Evolutionary conservation across 2,888 invertebrate genomes (phyloP).

Genomic region (Campopleginae sp.): DNA sequence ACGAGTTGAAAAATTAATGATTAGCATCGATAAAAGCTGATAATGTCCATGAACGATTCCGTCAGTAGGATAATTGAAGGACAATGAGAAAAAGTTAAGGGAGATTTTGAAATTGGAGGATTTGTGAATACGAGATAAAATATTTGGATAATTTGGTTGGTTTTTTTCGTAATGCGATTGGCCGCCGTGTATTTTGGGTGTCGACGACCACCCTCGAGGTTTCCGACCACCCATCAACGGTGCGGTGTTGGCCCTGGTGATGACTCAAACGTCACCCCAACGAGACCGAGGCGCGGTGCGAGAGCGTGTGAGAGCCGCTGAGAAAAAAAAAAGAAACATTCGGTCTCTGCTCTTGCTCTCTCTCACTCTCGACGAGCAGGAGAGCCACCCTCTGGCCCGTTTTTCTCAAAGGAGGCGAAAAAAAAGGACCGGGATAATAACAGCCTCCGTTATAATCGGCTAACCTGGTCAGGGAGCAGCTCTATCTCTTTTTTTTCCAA

Average conservation of each 20-base stretch:
- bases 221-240: constrained; percentile 56
- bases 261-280: constrained; percentile 58
- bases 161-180: constrained; percentile 20
- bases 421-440: constrained; percentile 69
- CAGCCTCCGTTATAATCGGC: constrained; percentile 72
- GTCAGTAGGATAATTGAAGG: background rate
- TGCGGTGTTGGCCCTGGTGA: constrained; percentile 29
- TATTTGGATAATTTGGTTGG: background rate
- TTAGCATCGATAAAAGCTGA: background rate
- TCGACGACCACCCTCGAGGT: constrained; percentile 65
- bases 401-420: constrained; percentile 50
- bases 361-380: constrained; percentile 56
- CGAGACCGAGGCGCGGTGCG: constrained; percentile 27
- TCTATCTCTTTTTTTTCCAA: constrained; percentile 9
- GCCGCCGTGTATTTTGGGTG: constrained; percentile 24
- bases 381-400: constrained; percentile 59
- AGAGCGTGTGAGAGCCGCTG: constrained; percentile 44
- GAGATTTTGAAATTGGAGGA: background rate
- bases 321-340: constrained; percentile 20
- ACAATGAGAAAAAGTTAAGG: background rate
- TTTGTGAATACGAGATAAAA: background rate
- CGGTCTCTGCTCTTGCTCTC: constrained; percentile 15
- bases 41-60: background rate
- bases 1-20: background rate
- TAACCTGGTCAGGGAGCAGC: constrained; percentile 63